A percentile compares a stretch with the other conserved stretches of the same genome.
These are phyloP conservation scores for Oriolus oriolus DNA, from an alignment of 2,113 vertebrate genomes.

Conservation along the genomic window DNA sequence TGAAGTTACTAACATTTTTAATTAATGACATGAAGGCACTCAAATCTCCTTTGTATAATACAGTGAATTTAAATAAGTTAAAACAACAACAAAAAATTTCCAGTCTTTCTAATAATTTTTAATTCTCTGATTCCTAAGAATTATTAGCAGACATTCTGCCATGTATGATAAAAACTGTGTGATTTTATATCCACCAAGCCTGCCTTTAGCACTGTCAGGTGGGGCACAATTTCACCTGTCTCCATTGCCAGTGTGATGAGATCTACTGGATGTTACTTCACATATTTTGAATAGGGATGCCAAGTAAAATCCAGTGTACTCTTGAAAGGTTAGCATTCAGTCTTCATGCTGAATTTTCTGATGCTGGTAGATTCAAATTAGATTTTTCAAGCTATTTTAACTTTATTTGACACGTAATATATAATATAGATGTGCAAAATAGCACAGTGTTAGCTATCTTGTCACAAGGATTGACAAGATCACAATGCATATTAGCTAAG, in stretches of 20 bases:
- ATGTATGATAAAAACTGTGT: neutral
- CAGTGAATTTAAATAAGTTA: slow-evolving; percentile 11
- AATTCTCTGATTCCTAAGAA: neutral
- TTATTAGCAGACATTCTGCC: neutral
- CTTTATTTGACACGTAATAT: neutral
- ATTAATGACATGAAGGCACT: slow-evolving; percentile 28
- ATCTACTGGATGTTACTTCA: neutral
- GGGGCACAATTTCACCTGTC: neutral
- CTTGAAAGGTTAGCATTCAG: neutral
- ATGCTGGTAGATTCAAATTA: neutral
- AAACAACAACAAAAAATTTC: neutral
- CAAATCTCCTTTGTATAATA: neutral
- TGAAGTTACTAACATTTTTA: slow-evolving; percentile 50
- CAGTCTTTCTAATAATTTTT: neutral
- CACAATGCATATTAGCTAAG: neutral
- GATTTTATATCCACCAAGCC: neutral
- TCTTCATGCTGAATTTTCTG: neutral
- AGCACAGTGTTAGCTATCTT: neutral
- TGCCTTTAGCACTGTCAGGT: neutral
- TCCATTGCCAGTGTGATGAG: neutral
- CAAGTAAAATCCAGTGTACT: neutral
- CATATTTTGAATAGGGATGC: neutral
- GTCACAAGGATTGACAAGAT: neutral
- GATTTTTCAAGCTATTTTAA: neutral
- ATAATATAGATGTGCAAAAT: neutral